Percentiles rank a stretch among this genome's conserved stretches.
These are phyloP conservation scores for Melanotaenia trifasciata DNA, from an alignment of 2,797 vertebrate genomes.

Conservation along the genomic window DNA sequence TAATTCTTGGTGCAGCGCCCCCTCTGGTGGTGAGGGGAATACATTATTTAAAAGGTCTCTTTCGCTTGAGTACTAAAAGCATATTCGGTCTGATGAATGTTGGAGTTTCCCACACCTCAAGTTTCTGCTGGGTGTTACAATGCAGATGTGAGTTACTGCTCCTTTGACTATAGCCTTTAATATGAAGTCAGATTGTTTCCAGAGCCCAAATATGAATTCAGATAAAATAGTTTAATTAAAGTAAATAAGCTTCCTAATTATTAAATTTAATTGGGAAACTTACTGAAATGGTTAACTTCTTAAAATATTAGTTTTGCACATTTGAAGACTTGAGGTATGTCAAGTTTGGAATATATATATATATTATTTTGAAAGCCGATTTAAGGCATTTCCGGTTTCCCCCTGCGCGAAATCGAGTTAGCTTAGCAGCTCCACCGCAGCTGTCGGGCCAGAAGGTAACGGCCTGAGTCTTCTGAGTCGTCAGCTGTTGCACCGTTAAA, in stretches of 20 bases:
- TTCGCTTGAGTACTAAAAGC: too few relatives aligned
- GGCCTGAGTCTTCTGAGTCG: slow-evolving; percentile 76
- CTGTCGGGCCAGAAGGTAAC: slow-evolving; percentile 80
- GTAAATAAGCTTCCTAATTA: too few relatives aligned
- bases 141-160: not conserved
- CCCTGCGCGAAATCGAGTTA: not conserved
- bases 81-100: too few relatives aligned
- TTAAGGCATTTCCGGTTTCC: slow-evolving; percentile 18
- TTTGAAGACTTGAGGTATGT: too few relatives aligned
- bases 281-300: not conserved
- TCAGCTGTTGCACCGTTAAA: slow-evolving; percentile 85
- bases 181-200: not conserved
- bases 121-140: not conserved
- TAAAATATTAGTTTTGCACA: not conserved
- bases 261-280: not conserved
- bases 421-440: slow-evolving; percentile 59
- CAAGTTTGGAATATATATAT: too few relatives aligned
- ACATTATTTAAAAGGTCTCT: too few relatives aligned
- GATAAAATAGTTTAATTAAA: not conserved
- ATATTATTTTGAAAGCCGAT: slow-evolving; percentile 62
- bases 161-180: not conserved
- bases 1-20: too few relatives aligned
- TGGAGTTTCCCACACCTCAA: not conserved
- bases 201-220: not conserved
- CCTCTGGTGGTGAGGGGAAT: too few relatives aligned